Conservation (phyloP, 2,888 invertebrate species). For the Tuberolachnus salignus region DNA sequence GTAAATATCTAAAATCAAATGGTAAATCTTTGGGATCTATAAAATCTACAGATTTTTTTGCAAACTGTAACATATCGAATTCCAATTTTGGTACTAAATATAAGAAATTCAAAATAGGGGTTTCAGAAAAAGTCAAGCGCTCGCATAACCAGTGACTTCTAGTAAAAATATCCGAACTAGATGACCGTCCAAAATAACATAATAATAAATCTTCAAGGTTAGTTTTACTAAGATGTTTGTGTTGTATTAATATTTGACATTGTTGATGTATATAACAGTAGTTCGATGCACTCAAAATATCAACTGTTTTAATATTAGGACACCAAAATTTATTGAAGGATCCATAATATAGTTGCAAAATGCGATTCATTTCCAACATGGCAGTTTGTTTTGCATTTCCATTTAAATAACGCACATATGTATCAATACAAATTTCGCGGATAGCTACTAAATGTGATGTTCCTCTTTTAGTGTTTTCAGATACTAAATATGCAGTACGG, state of each 20-base stretch:
- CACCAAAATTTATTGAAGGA: neutral
- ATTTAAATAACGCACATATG: conserved; percentile 33
- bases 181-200: conserved; percentile 49
- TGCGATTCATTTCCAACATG: conserved; percentile 20
- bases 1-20: conserved; percentile 45
- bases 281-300: conserved; percentile 29
- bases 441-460: neutral
- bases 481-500: conserved; percentile 65
- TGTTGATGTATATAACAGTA: conserved; percentile 38
- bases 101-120: conserved; percentile 30
- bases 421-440: conserved; percentile 37
- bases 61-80: conserved; percentile 32
- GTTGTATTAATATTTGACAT: conserved; percentile 22
- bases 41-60: conserved; percentile 14
- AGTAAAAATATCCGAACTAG: conserved; percentile 27
- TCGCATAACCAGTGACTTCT: conserved; percentile 58
- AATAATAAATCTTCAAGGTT: conserved; percentile 45
- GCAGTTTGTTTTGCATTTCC: conserved; percentile 35
- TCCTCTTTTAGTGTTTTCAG: conserved; percentile 33
- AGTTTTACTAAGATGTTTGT: neutral
- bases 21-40: conserved; percentile 19
- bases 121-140: conserved; percentile 53
- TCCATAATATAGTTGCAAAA: conserved; percentile 10
- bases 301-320: conserved; percentile 35
- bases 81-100: neutral